Conservation (phyloP, 2,888 invertebrate species). For the Azorinus chamasolen region DNA sequence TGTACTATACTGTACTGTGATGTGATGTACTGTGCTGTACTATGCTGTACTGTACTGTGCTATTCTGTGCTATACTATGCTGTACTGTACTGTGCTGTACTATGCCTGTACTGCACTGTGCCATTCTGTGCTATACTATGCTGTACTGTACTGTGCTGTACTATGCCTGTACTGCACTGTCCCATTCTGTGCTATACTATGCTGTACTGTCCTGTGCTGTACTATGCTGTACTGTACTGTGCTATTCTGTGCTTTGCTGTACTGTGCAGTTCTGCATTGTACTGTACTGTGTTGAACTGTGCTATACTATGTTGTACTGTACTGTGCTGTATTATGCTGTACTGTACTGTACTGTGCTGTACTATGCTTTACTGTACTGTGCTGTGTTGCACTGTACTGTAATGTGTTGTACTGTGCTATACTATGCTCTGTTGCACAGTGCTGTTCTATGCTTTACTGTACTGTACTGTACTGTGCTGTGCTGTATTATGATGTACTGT, state of each 20-base stretch:
- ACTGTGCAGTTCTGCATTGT: slow-evolving; percentile 37
- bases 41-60: neutral
- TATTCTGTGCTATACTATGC: neutral
- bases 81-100: neutral
- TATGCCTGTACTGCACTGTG: neutral
- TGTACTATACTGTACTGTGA: neutral
- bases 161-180: slow-evolving; percentile 6
- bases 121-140: neutral
- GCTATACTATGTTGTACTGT: slow-evolving; percentile 16
- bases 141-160: slow-evolving; percentile 2
- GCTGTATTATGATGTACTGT: no score
- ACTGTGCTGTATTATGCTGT: slow-evolving; percentile 6
- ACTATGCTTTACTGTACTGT: no score
- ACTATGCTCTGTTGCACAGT: slow-evolving; percentile 6
- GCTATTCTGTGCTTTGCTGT: slow-evolving; percentile 47
- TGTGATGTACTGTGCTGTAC: neutral
- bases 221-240: slow-evolving; percentile 15
- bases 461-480: no score
- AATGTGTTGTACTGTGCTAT: no score
- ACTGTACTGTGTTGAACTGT: slow-evolving; percentile 16
- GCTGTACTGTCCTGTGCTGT: slow-evolving; percentile 41
- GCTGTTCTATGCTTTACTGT: no score
- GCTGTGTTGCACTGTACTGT: no score
- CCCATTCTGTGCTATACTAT: slow-evolving; percentile 35
- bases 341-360: slow-evolving; percentile 14